phyloP scores from a whole-genome alignment of 2,797 vertebrate species.

The Neosilurus mollespiculum region DNA sequence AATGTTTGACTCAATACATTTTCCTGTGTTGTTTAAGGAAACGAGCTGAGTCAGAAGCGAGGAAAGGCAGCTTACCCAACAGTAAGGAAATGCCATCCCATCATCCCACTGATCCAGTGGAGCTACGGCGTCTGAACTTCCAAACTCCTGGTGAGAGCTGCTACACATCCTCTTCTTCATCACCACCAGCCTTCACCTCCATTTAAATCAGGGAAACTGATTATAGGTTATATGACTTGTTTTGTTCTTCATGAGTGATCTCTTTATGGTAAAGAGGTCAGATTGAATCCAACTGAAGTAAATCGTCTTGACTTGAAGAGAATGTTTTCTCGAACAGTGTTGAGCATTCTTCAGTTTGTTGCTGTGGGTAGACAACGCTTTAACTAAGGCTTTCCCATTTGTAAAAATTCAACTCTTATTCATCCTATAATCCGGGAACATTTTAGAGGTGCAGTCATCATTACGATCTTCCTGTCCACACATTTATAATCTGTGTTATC shows the following conservation, averaged over 20 bases:
- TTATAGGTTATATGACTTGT: neutral
- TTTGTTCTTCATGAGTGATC: neutral
- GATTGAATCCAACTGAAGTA: neutral
- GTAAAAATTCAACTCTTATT: neutral
- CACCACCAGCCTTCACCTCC: neutral
- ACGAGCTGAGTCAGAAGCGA: conserved; percentile 92
- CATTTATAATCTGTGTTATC: neutral
- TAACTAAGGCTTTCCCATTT: neutral
- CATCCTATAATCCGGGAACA: neutral
- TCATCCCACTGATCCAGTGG: conserved; percentile 94
- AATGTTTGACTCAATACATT: too few species aligned
- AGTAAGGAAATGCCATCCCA: conserved; percentile 94
- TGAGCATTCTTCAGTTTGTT: neutral
- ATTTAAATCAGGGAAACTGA: neutral
- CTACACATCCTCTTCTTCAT: neutral
- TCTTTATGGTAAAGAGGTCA: neutral
- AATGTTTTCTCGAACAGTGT: neutral
- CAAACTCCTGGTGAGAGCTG: conserved; percentile 90
- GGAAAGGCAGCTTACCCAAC: conserved; percentile 96
- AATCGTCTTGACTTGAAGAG: neutral
- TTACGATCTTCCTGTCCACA: neutral
- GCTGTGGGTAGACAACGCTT: neutral
- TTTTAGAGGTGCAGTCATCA: neutral
- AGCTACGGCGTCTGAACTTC: conserved; percentile 96
- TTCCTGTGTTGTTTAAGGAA: conserved; percentile 75